These are phyloP conservation scores for Gallinago undulata DNA, from an alignment of 2,113 vertebrate species.

Conservation along the genomic window DNA sequence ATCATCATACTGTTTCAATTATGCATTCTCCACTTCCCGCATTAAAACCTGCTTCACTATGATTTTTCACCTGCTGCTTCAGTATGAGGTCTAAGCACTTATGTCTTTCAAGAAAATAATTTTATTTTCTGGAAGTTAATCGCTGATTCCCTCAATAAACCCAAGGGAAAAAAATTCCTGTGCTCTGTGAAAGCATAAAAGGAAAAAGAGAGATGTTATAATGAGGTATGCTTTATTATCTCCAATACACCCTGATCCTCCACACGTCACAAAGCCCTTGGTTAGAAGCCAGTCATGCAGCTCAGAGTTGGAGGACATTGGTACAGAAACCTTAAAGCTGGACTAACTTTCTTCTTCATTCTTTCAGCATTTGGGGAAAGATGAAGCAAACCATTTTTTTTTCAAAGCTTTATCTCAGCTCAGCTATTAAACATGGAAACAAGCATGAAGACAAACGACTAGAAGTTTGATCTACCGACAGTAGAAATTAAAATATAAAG, in stretches of 20 bases:
- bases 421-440: not conserved
- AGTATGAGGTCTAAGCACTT: constrained; percentile 59
- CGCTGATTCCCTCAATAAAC: constrained; percentile 24
- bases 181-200: constrained; percentile 8
- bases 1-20: constrained; percentile 73
- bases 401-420: not conserved
- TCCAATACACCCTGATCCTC: not conserved
- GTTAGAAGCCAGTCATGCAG: constrained; percentile 16
- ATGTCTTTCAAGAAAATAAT: constrained; percentile 12
- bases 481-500: not conserved
- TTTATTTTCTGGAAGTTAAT: constrained; percentile 55
- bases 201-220: not conserved
- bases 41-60: constrained; percentile 57
- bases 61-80: constrained; percentile 63
- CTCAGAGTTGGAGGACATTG: constrained; percentile 26
- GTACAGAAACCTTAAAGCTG: constrained; percentile 32
- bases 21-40: constrained; percentile 57
- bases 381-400: not conserved
- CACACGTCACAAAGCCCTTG: constrained; percentile 33
- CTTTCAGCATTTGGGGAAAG: too few relatives aligned
- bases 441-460: constrained; percentile 7
- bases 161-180: not conserved
- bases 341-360: constrained; percentile 4
- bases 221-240: not conserved
- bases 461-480: constrained; percentile 4